phyloP scores from a whole-genome alignment of 2,797 vertebrate species.

The Phataginus tricuspis region DNA sequence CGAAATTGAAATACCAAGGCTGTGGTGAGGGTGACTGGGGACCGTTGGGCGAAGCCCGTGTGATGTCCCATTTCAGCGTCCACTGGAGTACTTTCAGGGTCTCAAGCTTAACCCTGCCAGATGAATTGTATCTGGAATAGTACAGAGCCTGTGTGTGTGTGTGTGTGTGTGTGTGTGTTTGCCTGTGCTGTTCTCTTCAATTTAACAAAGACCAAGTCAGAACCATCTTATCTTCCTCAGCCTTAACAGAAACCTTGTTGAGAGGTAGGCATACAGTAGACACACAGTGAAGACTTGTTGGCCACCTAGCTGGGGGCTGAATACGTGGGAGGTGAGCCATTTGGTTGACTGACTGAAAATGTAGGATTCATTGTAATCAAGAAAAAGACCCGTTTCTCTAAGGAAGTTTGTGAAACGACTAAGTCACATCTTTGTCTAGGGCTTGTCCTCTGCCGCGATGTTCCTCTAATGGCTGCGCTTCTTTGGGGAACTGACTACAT shows the following conservation, averaged over 20 bases:
- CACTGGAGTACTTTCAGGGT: background rate
- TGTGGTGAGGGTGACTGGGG: background rate
- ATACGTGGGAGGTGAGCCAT: background rate
- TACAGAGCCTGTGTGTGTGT: background rate
- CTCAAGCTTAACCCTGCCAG: background rate
- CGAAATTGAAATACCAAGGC: background rate
- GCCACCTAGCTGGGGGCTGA: background rate
- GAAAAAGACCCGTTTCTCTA: background rate
- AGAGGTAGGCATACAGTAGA: background rate
- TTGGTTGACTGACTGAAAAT: background rate
- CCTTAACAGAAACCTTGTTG: background rate
- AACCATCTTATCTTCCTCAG: background rate
- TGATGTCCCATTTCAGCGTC: background rate
- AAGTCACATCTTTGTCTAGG: background rate
- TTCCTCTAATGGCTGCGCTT: background rate
- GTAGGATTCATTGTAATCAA: background rate
- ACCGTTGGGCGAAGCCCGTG: background rate
- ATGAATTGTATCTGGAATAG: background rate
- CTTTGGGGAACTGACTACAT: background rate
- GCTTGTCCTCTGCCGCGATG: background rate
- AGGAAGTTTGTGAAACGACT: background rate
- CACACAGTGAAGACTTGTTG: background rate
- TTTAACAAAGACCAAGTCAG: background rate
- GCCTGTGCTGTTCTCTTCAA: background rate
- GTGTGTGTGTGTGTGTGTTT: background rate